phyloP scores from a whole-genome alignment of 2,797 vertebrate species.

The Rhynchotus rufescens region DNA sequence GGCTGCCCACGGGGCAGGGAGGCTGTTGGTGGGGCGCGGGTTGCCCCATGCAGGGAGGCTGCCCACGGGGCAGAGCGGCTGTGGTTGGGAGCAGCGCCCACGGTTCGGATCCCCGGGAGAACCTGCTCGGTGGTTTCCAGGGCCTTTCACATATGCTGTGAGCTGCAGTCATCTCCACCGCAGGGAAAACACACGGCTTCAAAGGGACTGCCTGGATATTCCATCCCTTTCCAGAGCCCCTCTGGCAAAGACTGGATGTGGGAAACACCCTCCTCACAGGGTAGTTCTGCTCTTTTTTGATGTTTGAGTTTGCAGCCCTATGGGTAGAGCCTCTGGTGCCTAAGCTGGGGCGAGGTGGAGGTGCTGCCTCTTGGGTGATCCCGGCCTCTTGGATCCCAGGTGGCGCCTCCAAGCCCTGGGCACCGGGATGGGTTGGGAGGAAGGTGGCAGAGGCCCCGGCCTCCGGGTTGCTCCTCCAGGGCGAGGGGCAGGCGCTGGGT shows the following conservation, averaged over 20 bases:
- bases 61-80: background rate
- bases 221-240: background rate
- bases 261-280: background rate
- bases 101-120: background rate
- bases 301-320: background rate
- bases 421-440: background rate
- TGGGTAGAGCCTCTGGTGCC: background rate
- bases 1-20: background rate
- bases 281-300: background rate
- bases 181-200: background rate
- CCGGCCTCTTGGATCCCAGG: background rate
- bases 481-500: too few species aligned
- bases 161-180: background rate
- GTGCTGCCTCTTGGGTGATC: background rate
- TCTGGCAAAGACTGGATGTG: slow-evolving; percentile 5
- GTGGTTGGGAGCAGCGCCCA: background rate
- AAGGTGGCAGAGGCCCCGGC: background rate
- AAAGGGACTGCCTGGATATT: slow-evolving; percentile 14
- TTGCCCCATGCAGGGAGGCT: background rate
- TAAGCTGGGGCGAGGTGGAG: background rate
- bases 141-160: background rate
- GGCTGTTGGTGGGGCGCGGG: too few species aligned
- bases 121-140: background rate
- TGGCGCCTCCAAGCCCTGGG: background rate
- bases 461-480: background rate